These are phyloP conservation scores for Apis laboriosa DNA, from an alignment of 1,140 invertebrate species.

Conservation along the genomic window DNA sequence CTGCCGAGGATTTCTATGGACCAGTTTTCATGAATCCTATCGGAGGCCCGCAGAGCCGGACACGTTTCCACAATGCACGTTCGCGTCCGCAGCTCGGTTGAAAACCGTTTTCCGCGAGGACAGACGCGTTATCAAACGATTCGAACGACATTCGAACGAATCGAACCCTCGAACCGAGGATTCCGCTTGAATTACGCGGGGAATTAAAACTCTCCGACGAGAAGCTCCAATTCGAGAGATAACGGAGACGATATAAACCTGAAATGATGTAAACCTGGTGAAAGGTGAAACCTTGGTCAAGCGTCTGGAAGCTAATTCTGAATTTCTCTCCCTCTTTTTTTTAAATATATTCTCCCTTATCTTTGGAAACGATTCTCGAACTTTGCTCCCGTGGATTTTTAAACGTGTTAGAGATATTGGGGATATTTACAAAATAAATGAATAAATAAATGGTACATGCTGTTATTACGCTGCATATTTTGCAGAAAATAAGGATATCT, in stretches of 20 bases:
- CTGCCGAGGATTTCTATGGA: slow-evolving; percentile 63
- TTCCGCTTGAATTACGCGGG: background rate
- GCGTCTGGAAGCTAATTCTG: too few relatives aligned
- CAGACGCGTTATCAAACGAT: slow-evolving; percentile 5
- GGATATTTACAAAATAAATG: too few relatives aligned
- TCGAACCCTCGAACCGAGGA: background rate
- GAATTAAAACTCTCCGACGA: background rate
- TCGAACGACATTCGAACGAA: slow-evolving; percentile 26
- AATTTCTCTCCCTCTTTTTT: too few relatives aligned
- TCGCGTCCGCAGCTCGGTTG: background rate
- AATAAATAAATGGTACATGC: too few relatives aligned
- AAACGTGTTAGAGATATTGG: too few relatives aligned
- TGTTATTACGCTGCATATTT: too few relatives aligned
- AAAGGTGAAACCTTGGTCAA: background rate
- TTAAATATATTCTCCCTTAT: too few relatives aligned
- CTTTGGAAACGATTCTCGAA: too few relatives aligned
- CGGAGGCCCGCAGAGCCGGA: slow-evolving; percentile 58
- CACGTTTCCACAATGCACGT: slow-evolving; percentile 47
- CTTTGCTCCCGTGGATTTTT: too few relatives aligned
- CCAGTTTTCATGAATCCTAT: slow-evolving; percentile 73
- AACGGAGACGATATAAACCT: background rate
- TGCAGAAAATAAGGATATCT: background rate
- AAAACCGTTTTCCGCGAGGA: background rate
- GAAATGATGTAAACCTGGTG: background rate
- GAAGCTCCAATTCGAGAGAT: background rate